Base-by-base conservation (phyloP, 2,797 vertebrate genomes). In the Varecia variegata region DNA sequence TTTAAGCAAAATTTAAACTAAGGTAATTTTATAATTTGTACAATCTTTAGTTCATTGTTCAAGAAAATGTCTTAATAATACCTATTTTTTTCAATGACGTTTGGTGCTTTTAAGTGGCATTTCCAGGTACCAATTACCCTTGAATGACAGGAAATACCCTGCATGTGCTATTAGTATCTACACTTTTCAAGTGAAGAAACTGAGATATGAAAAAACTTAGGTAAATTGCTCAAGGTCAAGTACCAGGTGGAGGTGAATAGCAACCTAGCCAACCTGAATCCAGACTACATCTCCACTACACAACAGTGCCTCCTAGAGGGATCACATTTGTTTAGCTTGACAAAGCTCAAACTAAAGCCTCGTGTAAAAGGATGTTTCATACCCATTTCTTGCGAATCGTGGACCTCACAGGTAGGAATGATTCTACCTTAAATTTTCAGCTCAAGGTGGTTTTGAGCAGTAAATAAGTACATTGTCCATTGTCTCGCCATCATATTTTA, bases 281-380 rank as follows among this genome's bases (percentile, higher is more conserved):
- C 38, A 50, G 80, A 43, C 10, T 3, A 3, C 3, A 2, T 25
- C 88, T 88, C 52, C 17, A n/a, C 74, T 96, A 5, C 77, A 7
- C 95, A 94, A 47, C 73, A 83, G 95, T 90, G 96, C 96, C 95
- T 50, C 96, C 96, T 92, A 79, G 93, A 93, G 96, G 96, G 30
- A 0, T 23, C 35, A 32, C 10, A 0, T 11, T 40, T 56, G 32
- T n/a, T 43, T 54, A 58, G 47, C 73, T 58, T 30, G n/a, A 95
- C 40, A 60, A 89, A 73, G 12, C 50, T 76, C 62, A 74, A 43
- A 35, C 21, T 15, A 79, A 77, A 52, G 68, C 54, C 23, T 96
- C 79, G 40, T 54, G 23, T n/a, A 81, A 88, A 93, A 88, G 54
- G 23, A 50, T 83, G 18, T 79, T 27, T 58, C 47, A 54, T 71